These are phyloP conservation scores for Phalloptychus januarius DNA, from an alignment of 2,797 vertebrate species.

Conservation along the genomic window DNA sequence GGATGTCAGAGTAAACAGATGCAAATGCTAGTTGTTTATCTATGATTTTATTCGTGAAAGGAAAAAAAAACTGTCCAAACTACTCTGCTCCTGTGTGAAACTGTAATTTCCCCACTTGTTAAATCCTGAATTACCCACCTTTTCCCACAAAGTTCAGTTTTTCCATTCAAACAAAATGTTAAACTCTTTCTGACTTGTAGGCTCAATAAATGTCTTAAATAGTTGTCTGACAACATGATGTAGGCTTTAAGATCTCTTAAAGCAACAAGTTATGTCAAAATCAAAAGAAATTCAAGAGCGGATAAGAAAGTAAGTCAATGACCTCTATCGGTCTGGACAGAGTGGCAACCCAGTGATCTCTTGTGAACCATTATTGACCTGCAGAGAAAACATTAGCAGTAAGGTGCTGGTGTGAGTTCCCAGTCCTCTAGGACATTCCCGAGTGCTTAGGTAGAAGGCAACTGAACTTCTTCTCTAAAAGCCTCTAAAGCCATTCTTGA, in stretches of 20 bases:
- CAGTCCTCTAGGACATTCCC: neutral
- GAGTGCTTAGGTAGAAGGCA: neutral
- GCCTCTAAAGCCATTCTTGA: neutral
- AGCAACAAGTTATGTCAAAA: neutral
- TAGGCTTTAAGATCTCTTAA: neutral
- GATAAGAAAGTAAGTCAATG: neutral
- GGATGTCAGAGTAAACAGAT: neutral
- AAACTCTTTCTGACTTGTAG: neutral
- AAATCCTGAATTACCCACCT: too few species aligned
- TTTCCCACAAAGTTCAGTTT: too few species aligned
- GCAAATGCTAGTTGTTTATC: neutral
- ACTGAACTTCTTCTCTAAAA: neutral
- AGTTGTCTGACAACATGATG: neutral
- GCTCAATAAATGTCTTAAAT: neutral
- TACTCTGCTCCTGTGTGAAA: too few species aligned
- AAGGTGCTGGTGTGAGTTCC: neutral
- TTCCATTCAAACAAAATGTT: neutral
- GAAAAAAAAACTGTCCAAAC: too few species aligned
- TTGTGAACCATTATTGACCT: neutral
- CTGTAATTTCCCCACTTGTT: too few species aligned
- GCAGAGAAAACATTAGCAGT: neutral
- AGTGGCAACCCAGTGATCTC: neutral
- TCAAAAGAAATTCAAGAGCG: neutral
- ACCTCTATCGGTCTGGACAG: neutral
- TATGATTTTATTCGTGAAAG: too few species aligned